Evolutionary conservation across 2,888 invertebrate species (phyloP).

Genomic region (Trimorus sp.): DNA sequence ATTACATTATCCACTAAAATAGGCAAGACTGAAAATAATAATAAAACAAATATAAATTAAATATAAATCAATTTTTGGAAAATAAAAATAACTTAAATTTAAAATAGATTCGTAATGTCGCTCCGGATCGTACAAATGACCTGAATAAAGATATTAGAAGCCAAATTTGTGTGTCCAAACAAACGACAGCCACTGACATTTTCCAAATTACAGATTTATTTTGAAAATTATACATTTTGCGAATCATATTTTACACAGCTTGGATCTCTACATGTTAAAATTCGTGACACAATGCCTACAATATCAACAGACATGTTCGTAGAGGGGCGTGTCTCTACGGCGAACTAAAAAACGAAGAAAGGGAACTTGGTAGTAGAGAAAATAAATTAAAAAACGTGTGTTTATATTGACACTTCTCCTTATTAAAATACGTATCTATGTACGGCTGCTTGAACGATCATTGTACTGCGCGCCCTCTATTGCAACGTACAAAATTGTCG

Average conservation of each 20-base stretch:
- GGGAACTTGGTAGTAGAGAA: slow-evolving; percentile 43
- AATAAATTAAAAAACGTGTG: slow-evolving; percentile 59
- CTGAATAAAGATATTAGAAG: slow-evolving; percentile 2
- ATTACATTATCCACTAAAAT: too few relatives aligned
- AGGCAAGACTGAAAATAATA: too few relatives aligned
- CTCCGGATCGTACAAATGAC: too few relatives aligned
- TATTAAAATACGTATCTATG: slow-evolving; percentile 61
- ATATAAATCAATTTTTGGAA: too few relatives aligned
- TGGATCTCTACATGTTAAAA: slow-evolving; percentile 59
- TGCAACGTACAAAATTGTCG: slow-evolving; percentile 57
- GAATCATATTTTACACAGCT: slow-evolving; percentile 60
- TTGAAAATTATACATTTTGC: slow-evolving; percentile 60
- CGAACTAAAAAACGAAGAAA: slow-evolving; percentile 31
- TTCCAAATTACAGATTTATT: slow-evolving; percentile 59
- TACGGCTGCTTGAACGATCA: slow-evolving; percentile 51
- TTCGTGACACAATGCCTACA: slow-evolving; percentile 59
- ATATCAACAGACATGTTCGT: slow-evolving; percentile 46
- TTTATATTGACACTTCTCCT: slow-evolving; percentile 51
- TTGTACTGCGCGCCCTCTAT: slow-evolving; percentile 44
- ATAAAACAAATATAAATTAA: too few relatives aligned
- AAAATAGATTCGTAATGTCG: too few relatives aligned
- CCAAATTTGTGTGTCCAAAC: slow-evolving; percentile 10
- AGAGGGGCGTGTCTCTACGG: slow-evolving; percentile 29
- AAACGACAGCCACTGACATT: slow-evolving; percentile 37
- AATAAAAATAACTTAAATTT: too few relatives aligned